A percentile compares a stretch with the other conserved stretches of the same genome.
These are phyloP conservation scores for Calycopis cecrops DNA, from an alignment of 1,140 invertebrate species.

Conservation along the genomic window DNA sequence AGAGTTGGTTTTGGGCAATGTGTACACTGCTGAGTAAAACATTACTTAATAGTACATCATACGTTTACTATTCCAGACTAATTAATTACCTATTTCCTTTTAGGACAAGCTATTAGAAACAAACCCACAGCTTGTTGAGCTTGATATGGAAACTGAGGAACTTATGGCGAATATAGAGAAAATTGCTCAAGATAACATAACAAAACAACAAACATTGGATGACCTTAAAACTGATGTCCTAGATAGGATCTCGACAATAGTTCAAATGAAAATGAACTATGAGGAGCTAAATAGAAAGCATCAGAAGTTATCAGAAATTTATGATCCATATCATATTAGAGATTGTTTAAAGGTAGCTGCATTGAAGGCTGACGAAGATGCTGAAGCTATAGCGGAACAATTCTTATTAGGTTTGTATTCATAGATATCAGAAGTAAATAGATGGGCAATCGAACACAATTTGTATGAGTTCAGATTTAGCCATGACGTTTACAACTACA, in stretches of 20 bases:
- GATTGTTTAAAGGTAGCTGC: constrained; percentile 76
- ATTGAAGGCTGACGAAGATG: constrained; percentile 82
- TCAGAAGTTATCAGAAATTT: constrained; percentile 82
- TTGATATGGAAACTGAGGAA: constrained; percentile 82
- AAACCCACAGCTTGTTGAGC: constrained; percentile 79
- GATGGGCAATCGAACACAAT: no score
- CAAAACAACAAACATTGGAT: constrained; percentile 79
- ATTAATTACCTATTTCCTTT: not conserved
- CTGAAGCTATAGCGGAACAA: constrained; percentile 83
- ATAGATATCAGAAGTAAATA: constrained; percentile 4
- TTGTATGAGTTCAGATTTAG: no score
- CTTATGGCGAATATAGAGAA: constrained; percentile 83
- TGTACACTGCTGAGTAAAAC: no score
- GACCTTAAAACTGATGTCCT: constrained; percentile 78
- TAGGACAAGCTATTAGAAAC: constrained; percentile 83
- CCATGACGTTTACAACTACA: no score
- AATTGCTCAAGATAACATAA: constrained; percentile 82
- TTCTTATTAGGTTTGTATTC: constrained; percentile 79
- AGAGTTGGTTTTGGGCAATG: no score
- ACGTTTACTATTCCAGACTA: no score
- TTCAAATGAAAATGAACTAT: constrained; percentile 81
- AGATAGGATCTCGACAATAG: constrained; percentile 79
- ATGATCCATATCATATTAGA: constrained; percentile 83
- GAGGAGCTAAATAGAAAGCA: constrained; percentile 81
- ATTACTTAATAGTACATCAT: no score